Base-by-base conservation (phyloP, 1,140 invertebrate genomes). In the Gonatopus flavifemur region DNA sequence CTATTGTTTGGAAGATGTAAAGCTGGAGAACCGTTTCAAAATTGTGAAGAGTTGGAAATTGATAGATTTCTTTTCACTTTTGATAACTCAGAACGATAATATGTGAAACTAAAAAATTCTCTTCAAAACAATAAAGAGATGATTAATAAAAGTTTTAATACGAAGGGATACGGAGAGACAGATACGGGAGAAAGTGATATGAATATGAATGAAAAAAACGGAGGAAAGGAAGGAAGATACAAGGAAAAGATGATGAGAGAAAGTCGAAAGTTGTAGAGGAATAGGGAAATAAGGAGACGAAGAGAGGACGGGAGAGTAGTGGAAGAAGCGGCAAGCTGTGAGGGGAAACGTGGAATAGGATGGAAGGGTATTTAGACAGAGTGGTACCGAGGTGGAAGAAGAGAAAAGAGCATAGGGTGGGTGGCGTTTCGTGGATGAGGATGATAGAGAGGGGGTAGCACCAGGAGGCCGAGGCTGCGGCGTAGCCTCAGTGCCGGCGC, bases 401-500 rank as follows among this genome's bases (percentile, higher is more conserved):
- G n/a, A n/a, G n/a, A n/a, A n/a, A n/a, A n/a, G n/a, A n/a, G n/a
- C n/a, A 31, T 19, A n/a, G 2, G 16, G 21, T 2, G 5, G 18
- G 6, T 31, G 20, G 15, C 21, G 12, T 20, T n/a, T 16, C 39
- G 33, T 13, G 41, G 28, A 12, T 35, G 40, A 10, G 40, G n/a
- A 13, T 30, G 19, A 13, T 10, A 19, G 13, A 32, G 35, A 35
- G 30, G 20, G 5, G 59, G 68, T 49, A 64, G 59, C 67, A 74
- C 68, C 67, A 76, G 73, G 71, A 76, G 67, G 66, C 69, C 70
- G 73, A 71, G 69, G 75, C 74, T 76, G 75, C 73, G 71, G 70
- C 70, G 72, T 68, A 74, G 72, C 67, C 66, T 76, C 74, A 78
- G 74, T 78, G 73, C 69, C 74, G 75, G 75, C 75, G 75, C 75